Percentiles rank a stretch among this genome's conserved stretches.
phyloP scores from a whole-genome alignment of 2,113 vertebrate species.

The Pelobates fuscus region DNA sequence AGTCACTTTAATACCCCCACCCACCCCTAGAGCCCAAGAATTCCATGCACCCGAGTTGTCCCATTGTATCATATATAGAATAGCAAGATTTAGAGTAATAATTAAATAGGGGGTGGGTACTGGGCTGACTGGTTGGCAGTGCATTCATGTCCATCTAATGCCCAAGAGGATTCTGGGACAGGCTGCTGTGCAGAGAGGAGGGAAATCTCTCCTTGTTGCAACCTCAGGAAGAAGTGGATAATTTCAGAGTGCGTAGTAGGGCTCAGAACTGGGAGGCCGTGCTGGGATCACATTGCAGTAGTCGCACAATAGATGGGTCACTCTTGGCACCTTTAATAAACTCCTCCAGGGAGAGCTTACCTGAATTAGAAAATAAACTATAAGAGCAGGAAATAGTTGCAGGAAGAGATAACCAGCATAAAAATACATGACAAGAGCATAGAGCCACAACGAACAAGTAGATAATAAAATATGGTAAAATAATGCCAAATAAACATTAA shows the following conservation, averaged over 20 bases:
- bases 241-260: slow-evolving; percentile 1
- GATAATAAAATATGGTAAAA: no score
- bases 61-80: slow-evolving; percentile 31
- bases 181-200: slow-evolving; percentile 23
- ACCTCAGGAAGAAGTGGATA: slow-evolving; percentile 47
- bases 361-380: slow-evolving; percentile 60
- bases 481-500: no score
- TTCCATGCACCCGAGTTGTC: slow-evolving; percentile 34
- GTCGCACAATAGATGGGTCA: slow-evolving; percentile 95
- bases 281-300: slow-evolving; percentile 98
- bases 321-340: slow-evolving; percentile 98
- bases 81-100: slow-evolving; percentile 37
- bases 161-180: slow-evolving; percentile 15
- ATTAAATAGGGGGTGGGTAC: slow-evolving; percentile 39
- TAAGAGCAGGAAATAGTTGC: background rate
- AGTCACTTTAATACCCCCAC: background rate
- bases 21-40: slow-evolving; percentile 13
- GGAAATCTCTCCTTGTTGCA: slow-evolving; percentile 46
- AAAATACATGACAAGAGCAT: no score
- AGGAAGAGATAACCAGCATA: no score
- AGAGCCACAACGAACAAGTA: no score
- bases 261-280: slow-evolving; percentile 90
- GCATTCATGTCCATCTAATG: slow-evolving; percentile 45
- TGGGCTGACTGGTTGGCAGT: slow-evolving; percentile 37
- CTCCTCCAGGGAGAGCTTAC: slow-evolving; percentile 94